A percentile compares a stretch with the other conserved stretches of the same genome.
Conservation (phyloP, 2,888 invertebrate species). For the Strigamia crassipes region DNA sequence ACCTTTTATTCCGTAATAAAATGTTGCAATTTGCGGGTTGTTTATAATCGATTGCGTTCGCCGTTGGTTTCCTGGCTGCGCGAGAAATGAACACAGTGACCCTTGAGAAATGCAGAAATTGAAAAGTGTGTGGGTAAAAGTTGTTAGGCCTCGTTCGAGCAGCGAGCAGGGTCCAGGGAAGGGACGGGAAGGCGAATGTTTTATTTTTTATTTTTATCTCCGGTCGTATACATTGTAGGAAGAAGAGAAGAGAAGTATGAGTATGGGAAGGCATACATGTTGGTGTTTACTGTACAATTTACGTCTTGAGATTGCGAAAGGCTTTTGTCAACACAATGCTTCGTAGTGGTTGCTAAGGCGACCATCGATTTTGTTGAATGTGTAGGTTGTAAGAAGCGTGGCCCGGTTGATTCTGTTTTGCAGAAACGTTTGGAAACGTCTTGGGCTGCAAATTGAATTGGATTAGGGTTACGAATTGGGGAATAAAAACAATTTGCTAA, state of each 20-base stretch:
- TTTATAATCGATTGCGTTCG: neutral
- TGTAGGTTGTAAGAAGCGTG: constrained; percentile 21
- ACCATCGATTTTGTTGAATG: constrained; percentile 22
- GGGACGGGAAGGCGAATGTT: neutral
- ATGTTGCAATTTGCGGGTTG: neutral
- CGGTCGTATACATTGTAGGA: neutral
- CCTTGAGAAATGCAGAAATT: neutral
- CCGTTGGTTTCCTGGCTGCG: neutral
- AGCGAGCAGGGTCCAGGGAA: neutral
- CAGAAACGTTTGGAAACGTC: constrained; percentile 12
- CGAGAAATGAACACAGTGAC: neutral
- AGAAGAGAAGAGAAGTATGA: neutral
- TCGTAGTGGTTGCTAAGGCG: constrained; percentile 1
- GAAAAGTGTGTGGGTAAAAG: neutral
- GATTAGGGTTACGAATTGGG: constrained; percentile 27
- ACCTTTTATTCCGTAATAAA: neutral
- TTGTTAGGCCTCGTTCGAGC: neutral
- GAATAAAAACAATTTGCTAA: constrained; percentile 33
- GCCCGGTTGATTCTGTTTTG: constrained; percentile 19
- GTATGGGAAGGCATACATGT: neutral
- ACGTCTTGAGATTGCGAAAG: constrained; percentile 23
- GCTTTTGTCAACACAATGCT: constrained; percentile 28
- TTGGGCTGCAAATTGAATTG: constrained; percentile 18
- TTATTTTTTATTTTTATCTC: no score
- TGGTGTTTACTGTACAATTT: constrained; percentile 32